Conservation (phyloP, 2,113 vertebrate genomes). For the Daphoenositta chrysoptera region DNA sequence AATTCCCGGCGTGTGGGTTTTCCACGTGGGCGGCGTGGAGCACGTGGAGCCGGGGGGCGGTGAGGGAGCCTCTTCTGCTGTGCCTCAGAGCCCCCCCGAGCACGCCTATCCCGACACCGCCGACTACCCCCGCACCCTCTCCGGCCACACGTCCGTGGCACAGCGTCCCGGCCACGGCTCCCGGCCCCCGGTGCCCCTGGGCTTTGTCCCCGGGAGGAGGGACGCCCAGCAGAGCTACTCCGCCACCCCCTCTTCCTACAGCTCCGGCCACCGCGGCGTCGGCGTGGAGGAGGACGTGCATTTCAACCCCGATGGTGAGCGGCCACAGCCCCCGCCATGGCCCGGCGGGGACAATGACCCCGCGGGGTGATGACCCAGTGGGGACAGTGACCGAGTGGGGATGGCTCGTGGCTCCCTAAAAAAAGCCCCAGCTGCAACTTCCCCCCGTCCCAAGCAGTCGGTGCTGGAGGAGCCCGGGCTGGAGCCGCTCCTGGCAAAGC, state of each 20-base stretch:
- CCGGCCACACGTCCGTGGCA: neutral
- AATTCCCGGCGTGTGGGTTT: slow-evolving; percentile 88
- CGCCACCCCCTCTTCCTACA: neutral
- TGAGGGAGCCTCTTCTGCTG: neutral
- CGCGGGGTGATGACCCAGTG: neutral
- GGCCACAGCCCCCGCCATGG: rapidly evolving
- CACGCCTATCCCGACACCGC: neutral
- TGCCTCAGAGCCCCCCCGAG: neutral
- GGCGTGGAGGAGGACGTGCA: slow-evolving; percentile 79
- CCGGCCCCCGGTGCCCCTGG: neutral
- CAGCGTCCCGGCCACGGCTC: neutral
- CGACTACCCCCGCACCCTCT: neutral
- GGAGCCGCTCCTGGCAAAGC: neutral
- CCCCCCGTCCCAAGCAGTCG: rapidly evolving
- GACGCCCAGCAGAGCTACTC: neutral
- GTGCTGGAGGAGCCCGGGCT: neutral
- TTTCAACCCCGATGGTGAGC: slow-evolving; percentile 83
- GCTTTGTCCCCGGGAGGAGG: neutral
- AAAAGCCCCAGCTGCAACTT: neutral
- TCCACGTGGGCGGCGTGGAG: slow-evolving; percentile 81
- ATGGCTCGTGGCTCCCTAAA: neutral
- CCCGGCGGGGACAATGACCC: rapidly evolving
- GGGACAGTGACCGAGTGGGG: rapidly evolving
- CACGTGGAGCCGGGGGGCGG: slow-evolving; percentile 76
- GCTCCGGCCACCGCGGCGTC: slow-evolving; percentile 69